Percentiles rank a stretch among this genome's conserved stretches.
phyloP scores from a whole-genome alignment of 92 coral and sea anemone genomes.

The Epizoanthus rinbou region DNA sequence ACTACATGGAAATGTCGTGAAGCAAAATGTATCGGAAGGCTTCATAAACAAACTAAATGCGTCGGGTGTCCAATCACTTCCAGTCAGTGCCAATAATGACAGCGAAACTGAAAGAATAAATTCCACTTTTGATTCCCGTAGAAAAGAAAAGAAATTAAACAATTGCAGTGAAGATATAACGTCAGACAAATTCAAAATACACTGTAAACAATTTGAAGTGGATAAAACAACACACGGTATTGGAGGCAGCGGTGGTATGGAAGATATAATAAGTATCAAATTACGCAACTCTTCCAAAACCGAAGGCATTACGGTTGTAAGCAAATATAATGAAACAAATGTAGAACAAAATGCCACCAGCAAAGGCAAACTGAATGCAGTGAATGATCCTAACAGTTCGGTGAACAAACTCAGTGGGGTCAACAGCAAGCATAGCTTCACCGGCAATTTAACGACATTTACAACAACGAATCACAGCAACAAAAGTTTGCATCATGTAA shows the following conservation, averaged over 20 bases:
- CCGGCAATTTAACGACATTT: background rate
- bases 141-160: background rate
- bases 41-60: background rate
- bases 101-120: background rate
- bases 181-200: background rate
- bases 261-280: background rate
- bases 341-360: background rate
- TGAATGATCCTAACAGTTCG: background rate
- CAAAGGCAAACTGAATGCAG: too few species aligned
- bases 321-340: background rate
- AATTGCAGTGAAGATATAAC: background rate
- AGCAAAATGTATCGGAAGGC: background rate
- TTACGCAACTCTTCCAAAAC: background rate
- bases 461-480: background rate
- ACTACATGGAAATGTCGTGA: background rate
- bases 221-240: background rate
- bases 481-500: background rate
- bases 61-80: too few species aligned
- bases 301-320: slow-evolving; percentile 18
- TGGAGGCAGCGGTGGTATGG: background rate
- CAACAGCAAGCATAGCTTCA: background rate
- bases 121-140: background rate
- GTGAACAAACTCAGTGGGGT: background rate
- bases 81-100: too few species aligned
- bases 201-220: background rate